Evolutionary conservation across 2,113 vertebrate species (phyloP).

Genomic region (Rhinolophus ferrumequinum): DNA sequence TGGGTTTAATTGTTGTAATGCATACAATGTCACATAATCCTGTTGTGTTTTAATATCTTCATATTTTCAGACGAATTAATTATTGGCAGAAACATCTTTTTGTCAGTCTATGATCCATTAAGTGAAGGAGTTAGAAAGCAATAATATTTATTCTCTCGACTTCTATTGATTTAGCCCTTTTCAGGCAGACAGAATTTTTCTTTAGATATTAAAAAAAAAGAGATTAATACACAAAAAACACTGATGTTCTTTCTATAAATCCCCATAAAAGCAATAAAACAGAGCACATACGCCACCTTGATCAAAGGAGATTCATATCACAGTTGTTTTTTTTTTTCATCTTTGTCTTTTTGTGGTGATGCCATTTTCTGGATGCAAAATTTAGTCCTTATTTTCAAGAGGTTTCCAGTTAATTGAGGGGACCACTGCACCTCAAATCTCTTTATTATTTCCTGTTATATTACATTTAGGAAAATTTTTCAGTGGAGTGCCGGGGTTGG

Average conservation of each 20-base stretch:
- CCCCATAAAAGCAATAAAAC: neutral
- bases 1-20: neutral
- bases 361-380: neutral
- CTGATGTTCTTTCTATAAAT: neutral
- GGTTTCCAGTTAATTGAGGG: neutral
- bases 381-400: constrained; percentile 15
- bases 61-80: constrained; percentile 11
- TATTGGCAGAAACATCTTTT: neutral
- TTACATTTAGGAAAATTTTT: neutral
- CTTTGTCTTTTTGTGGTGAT: neutral
- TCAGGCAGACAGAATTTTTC: neutral
- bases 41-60: neutral
- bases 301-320: neutral
- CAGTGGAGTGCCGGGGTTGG: neutral
- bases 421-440: neutral
- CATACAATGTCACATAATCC: neutral
- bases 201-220: neutral
- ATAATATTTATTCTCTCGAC: neutral
- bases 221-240: neutral
- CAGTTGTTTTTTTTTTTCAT: neutral
- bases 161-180: neutral
- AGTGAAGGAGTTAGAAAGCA: neutral
- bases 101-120: neutral
- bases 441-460: neutral
- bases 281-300: neutral